Conservation (phyloP, 2,888 invertebrate genomes). For the Lepidocyrtinus sp. region DNA sequence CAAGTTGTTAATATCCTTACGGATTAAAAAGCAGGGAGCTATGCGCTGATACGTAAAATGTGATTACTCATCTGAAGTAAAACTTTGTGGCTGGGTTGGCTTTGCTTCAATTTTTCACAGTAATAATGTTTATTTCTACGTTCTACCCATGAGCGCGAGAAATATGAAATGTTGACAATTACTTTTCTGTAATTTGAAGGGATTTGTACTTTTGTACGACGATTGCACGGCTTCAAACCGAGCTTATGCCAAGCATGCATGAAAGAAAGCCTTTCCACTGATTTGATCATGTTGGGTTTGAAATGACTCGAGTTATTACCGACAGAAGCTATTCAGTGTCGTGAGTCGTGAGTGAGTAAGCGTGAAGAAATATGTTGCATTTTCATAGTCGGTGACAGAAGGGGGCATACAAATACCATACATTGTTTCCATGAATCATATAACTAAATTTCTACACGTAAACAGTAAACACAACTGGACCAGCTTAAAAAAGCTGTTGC, state of each 20-base stretch:
- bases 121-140: not conserved
- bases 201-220: too few relatives aligned
- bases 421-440: conserved; percentile 10
- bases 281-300: conserved; percentile 5
- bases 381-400: not conserved
- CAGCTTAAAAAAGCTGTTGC: too few relatives aligned
- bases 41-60: not conserved
- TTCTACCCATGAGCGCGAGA: not conserved
- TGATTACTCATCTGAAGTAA: conserved; percentile 1
- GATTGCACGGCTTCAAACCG: too few relatives aligned
- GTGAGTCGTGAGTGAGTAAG: conserved; percentile 11
- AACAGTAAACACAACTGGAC: too few relatives aligned
- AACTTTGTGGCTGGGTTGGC: not conserved
- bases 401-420: not conserved
- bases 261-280: not conserved
- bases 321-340: conserved; percentile 2
- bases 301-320: not conserved
- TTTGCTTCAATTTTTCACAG: not conserved
- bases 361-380: conserved; percentile 7
- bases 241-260: too few relatives aligned
- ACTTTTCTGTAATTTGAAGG: too few relatives aligned
- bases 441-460: not conserved
- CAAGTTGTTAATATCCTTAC: not conserved
- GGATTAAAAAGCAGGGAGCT: conserved; percentile 6
- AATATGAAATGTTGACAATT: too few relatives aligned